Conservation (phyloP, 2,888 invertebrate species). For the Thelaira solivaga region DNA sequence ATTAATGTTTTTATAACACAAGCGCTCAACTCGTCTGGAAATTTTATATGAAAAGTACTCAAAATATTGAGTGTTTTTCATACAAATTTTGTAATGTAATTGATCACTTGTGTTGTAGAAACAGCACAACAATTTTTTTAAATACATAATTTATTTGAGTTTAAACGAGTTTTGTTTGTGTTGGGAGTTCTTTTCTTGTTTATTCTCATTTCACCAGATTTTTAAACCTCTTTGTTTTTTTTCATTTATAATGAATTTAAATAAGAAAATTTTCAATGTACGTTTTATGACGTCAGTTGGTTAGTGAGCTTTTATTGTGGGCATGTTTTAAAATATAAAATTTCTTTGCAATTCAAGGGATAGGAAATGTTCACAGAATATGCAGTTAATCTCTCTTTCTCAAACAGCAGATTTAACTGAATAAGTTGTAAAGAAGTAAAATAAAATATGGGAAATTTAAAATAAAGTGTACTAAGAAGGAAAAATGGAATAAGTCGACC, state of each 20-base stretch:
- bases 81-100: too few species aligned
- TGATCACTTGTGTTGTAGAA: too few species aligned
- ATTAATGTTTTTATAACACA: not conserved
- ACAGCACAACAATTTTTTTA: too few species aligned
- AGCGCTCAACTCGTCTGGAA: too few species aligned
- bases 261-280: conserved; percentile 10
- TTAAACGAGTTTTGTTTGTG: conserved; percentile 29
- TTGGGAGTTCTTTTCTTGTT: not conserved
- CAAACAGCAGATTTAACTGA: too few species aligned
- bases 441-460: too few species aligned
- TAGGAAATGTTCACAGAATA: not conserved
- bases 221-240: not conserved
- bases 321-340: not conserved
- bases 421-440: too few species aligned
- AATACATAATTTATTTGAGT: not conserved
- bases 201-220: not conserved
- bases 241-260: conserved; percentile 29
- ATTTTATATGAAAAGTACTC: too few species aligned
- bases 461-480: too few species aligned
- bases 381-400: not conserved
- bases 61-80: too few species aligned
- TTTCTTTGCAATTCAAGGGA: not conserved
- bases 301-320: not conserved
- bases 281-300: conserved; percentile 43
- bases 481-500: too few species aligned